phyloP scores from a whole-genome alignment of 1,140 invertebrate genomes.

The Apis florea region DNA sequence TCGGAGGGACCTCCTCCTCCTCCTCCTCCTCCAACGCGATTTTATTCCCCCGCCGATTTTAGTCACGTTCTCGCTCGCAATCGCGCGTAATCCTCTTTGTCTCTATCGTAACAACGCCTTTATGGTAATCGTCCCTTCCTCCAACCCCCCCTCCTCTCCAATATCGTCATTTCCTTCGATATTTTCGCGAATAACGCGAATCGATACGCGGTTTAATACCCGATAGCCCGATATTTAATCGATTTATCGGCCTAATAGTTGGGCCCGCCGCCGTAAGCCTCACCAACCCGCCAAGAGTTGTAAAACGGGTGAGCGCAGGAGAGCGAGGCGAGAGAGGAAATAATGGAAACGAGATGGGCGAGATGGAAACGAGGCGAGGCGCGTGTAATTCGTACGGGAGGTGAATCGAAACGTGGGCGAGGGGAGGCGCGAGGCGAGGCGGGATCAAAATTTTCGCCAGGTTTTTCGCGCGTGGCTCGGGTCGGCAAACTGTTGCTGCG shows the following conservation, averaged over 20 bases:
- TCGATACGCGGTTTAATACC: neutral
- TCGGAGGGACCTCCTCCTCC: neutral
- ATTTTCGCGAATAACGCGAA: constrained; percentile 7
- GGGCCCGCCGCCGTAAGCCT: too few relatives aligned
- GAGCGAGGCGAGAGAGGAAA: too few relatives aligned
- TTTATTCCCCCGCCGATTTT: constrained; percentile 41
- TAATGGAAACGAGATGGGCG: too few relatives aligned
- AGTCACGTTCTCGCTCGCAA: neutral
- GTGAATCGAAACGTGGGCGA: neutral
- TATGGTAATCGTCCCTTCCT: neutral
- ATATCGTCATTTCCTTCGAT: constrained; percentile 21
- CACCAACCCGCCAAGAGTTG: too few relatives aligned
- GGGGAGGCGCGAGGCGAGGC: too few relatives aligned
- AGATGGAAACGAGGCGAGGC: neutral
- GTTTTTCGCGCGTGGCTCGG: constrained; percentile 37
- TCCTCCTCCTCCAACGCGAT: neutral
- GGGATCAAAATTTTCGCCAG: constrained; percentile 24
- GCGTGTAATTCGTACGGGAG: neutral
- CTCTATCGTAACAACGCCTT: constrained; percentile 8
- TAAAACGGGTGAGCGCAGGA: too few relatives aligned
- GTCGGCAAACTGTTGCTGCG: constrained; percentile 53
- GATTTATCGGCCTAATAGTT: constrained; percentile 14
- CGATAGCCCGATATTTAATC: constrained; percentile 15
- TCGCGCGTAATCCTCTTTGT: neutral
- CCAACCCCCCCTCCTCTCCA: neutral